Evolutionary conservation across 1,140 invertebrate genomes (phyloP), one percentile per base, ranked within the genome.

Genomic region (Aphidius gifuensis): DNA sequence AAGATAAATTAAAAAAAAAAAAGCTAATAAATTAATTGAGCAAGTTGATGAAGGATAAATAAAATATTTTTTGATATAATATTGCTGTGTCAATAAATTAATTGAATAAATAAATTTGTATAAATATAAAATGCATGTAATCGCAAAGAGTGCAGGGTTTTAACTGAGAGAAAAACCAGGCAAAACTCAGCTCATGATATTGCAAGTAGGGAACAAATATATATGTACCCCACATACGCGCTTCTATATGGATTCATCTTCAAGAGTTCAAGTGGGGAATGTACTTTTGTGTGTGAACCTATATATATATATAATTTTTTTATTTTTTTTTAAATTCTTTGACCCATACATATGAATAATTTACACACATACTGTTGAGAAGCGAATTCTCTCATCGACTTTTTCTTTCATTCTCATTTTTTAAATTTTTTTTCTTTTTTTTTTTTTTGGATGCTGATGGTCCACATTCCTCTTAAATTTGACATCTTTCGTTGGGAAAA

Each of bases 211-310:
- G 70, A 74, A 42, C 40, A n/a, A 55, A 55, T 78, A 32, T 32
- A 32, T 32, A 32, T 32, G 23, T 32, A 78, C 71, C 70, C 70
- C 74, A 78, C 74, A 76, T 78, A 73, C 69, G 66, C 69, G 48
- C n/a, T 55, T 48, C 68, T 63, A 50, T 74, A 78, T 68, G 74
- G 74, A 74, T 76, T 78, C 74, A 55, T 64, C 63, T 61, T 48
- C 51, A 32, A 32, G 16, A 16, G 16, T 16, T 70, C 61, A 73
- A 76, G 74, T 75, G 74, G 74, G 74, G 73, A 70, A 70, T 16
- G 7, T 43, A 11, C 8, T 9, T 23, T 39, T 23, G 40, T 39
- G 23, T 7, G 21, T 53, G 50, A 39, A 5, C 39, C 40, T 53
- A 42, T 53, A 38, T 39, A 6, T 39, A 8, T 23, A 51, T 53